Evolutionary conservation across 2,888 invertebrate species (phyloP), one percentile per base, ranked within the genome.

Genomic region (Limenitis camilla): DNA sequence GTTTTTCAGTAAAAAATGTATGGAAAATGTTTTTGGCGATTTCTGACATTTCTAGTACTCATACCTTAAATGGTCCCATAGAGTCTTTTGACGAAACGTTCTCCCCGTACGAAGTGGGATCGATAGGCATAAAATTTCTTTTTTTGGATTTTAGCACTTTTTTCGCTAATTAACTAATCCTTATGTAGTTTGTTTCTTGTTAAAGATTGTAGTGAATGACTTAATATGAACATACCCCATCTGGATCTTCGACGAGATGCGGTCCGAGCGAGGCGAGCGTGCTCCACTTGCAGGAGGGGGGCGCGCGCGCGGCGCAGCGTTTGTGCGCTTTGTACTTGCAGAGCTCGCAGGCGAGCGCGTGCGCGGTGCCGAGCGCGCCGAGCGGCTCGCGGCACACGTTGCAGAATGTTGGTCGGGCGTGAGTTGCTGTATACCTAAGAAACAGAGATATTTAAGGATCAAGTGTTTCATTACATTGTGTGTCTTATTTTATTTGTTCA

Each of bases 311-410:
- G 0, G 97, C 97, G 80, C 98, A 99, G 49, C 96, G 89, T 83
- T 98, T 98, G 87, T 99, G 98, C 56, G 96, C 96, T 78, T 98
- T 98, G 82, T 95, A 96, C 88, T 98, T 98, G 90, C 98, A 98
- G 35, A 98, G 94, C 84, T 98, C 98, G 82, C 98, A 98, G 62
- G 97, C 97, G 33, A 97, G 91, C 36, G 98, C 98, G 77, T 97
- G 97, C 60, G 97, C 97, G 1, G 97, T 97, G 63, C 86, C 87
- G 39, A 98, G 96, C 44, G 97, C 97, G 76, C 90, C 94, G 40
- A 98, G 90, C 11, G 96, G 95, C 74, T 98, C 98, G 54, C 96
- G 90, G 78, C 98, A 99, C 39, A 98, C 96, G 82, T 98, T 98
- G 88, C 98, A 98, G 83, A 97, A 98, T 0, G 97, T 97, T 40